Conservation (phyloP, 2,113 vertebrate genomes). For the Mirounga angustirostris region DNA sequence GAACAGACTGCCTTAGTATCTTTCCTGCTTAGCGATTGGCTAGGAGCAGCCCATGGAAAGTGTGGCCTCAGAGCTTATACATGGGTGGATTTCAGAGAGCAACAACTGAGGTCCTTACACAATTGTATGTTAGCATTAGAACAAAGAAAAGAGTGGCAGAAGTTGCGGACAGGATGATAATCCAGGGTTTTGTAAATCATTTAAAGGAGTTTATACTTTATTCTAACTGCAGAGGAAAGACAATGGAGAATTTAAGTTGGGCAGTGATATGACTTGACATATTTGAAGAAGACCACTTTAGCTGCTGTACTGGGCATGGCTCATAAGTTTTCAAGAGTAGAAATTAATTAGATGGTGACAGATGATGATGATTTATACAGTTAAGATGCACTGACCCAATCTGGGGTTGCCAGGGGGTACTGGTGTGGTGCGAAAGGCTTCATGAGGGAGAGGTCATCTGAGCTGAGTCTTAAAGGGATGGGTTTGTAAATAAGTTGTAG, state of each 20-base stretch:
- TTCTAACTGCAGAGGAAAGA: background rate
- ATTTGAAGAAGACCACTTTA: background rate
- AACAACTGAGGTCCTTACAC: background rate
- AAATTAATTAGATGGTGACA: background rate
- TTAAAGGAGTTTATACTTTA: background rate
- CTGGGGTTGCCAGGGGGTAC: background rate
- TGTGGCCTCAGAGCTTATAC: background rate
- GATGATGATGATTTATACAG: background rate
- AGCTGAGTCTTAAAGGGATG: background rate
- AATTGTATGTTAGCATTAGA: background rate
- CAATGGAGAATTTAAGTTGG: background rate
- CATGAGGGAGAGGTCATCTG: background rate
- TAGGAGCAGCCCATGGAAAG: background rate
- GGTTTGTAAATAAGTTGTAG: background rate
- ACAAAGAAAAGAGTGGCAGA: background rate
- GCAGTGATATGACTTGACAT: background rate
- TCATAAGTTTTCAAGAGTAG: background rate
- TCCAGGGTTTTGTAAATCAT: background rate
- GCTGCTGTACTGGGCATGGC: background rate
- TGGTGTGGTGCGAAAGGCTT: background rate
- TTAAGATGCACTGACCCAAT: too few species aligned
- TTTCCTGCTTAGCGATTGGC: background rate
- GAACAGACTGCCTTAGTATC: background rate
- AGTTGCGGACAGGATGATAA: background rate
- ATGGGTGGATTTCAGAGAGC: background rate